phyloP scores from a whole-genome alignment of 2,797 vertebrate genomes.

The Acomys russatus region DNA sequence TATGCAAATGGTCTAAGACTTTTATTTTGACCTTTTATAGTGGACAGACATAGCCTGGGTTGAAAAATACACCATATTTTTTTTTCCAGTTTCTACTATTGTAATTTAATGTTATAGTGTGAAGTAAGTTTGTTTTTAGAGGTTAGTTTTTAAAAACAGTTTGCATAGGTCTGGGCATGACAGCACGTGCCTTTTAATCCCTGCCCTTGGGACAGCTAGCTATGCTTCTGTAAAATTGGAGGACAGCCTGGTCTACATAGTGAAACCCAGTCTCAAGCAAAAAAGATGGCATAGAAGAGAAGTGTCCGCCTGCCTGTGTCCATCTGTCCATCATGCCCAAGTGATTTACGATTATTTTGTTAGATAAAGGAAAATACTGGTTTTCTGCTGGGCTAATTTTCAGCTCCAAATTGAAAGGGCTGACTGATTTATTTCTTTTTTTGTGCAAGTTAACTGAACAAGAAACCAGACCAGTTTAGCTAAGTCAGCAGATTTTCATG shows the following conservation, averaged over 20 bases:
- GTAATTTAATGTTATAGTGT: background rate
- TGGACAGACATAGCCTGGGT: background rate
- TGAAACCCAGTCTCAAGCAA: background rate
- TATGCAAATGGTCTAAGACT: background rate
- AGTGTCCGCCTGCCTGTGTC: background rate
- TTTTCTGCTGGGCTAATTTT: slow-evolving; percentile 55
- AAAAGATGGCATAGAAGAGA: background rate
- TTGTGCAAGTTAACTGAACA: slow-evolving; percentile 23
- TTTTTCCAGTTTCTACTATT: background rate
- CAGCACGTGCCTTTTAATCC: background rate
- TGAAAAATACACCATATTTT: background rate
- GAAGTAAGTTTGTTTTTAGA: slow-evolving; percentile 33
- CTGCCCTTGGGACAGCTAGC: background rate
- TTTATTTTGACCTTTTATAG: background rate
- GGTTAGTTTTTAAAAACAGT: slow-evolving; percentile 44
- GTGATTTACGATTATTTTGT: slow-evolving; percentile 1
- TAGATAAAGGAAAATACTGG: slow-evolving; percentile 39
- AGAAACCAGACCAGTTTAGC: slow-evolving; percentile 53
- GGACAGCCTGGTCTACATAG: background rate
- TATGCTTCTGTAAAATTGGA: background rate
- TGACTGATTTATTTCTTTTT: background rate
- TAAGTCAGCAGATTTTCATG: slow-evolving; percentile 42
- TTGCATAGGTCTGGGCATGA: background rate
- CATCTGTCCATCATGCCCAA: background rate
- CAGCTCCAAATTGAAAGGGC: slow-evolving; percentile 60